These are phyloP conservation scores for Psilopogon haemacephalus DNA, from an alignment of 2,113 vertebrate genomes.

Conservation along the genomic window DNA sequence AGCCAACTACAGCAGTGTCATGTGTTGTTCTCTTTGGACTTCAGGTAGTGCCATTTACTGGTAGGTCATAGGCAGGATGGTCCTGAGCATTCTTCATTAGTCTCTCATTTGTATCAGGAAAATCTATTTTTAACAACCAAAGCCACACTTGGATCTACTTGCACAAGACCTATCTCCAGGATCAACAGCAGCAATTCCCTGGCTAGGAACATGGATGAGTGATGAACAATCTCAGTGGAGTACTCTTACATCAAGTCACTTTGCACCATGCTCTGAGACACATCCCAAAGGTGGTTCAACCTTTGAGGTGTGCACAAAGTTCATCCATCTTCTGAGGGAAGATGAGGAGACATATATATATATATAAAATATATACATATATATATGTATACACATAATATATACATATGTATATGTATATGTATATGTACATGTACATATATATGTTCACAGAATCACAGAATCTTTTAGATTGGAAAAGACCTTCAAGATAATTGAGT, in stretches of 20 bases:
- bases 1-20: constrained; percentile 75
- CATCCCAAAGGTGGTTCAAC: neutral
- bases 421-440: too few relatives aligned
- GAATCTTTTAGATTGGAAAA: too few relatives aligned
- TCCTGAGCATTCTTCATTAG: constrained; percentile 74
- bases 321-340: neutral
- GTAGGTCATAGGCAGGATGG: constrained; percentile 74
- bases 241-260: neutral
- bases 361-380: neutral
- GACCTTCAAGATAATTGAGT: too few relatives aligned
- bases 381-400: too few relatives aligned
- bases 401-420: too few relatives aligned
- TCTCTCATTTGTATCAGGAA: constrained; percentile 78
- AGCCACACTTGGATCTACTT: neutral
- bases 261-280: neutral
- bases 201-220: neutral
- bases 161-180: neutral
- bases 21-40: constrained; percentile 72
- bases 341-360: neutral
- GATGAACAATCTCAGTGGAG: neutral
- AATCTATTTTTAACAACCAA: neutral
- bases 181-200: neutral
- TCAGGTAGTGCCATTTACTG: constrained; percentile 71
- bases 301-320: neutral
- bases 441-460: neutral